Conservation (phyloP, 2,888 invertebrate genomes). For the Plebejus melissa region DNA sequence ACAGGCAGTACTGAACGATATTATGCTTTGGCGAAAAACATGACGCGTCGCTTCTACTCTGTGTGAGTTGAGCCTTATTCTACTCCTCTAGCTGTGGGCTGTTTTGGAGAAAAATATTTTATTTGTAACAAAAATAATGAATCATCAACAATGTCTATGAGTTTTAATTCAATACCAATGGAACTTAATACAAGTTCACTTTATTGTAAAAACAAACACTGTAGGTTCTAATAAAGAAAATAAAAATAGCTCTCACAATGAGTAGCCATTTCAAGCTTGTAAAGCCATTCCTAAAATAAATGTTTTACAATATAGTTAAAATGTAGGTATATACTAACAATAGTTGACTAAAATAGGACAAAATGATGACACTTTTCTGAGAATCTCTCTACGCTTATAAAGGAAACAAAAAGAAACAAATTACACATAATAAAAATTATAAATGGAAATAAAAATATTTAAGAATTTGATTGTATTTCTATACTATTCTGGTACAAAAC, state of each 20-base stretch:
- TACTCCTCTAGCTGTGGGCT: neutral
- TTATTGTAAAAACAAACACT: constrained; percentile 52
- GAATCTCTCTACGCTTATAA: constrained; percentile 16
- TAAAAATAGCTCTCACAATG: constrained; percentile 4
- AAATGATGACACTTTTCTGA: constrained; percentile 21
- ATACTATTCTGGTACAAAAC: constrained; percentile 29
- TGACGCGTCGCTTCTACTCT: too few species aligned
- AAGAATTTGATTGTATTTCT: constrained; percentile 27
- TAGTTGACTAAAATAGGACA: constrained; percentile 23
- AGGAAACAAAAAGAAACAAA: constrained; percentile 5
- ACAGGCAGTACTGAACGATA: too few species aligned
- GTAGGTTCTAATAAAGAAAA: constrained; percentile 31
- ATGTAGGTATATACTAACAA: constrained; percentile 22
- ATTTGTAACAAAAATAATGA: constrained; percentile 33
- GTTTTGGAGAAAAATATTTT: neutral
- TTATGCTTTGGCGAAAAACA: too few species aligned
- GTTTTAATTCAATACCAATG: constrained; percentile 72
- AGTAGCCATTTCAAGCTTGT: constrained; percentile 11
- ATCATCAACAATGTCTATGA: constrained; percentile 42
- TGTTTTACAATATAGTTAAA: constrained; percentile 18
- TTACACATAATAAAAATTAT: constrained; percentile 5
- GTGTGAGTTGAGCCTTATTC: too few species aligned
- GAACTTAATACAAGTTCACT: constrained; percentile 61
- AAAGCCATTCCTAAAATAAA: constrained; percentile 21
- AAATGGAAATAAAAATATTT: constrained; percentile 27